These are phyloP conservation scores for Eudorcas thomsonii DNA, from an alignment of 2,113 vertebrate genomes.

Conservation along the genomic window DNA sequence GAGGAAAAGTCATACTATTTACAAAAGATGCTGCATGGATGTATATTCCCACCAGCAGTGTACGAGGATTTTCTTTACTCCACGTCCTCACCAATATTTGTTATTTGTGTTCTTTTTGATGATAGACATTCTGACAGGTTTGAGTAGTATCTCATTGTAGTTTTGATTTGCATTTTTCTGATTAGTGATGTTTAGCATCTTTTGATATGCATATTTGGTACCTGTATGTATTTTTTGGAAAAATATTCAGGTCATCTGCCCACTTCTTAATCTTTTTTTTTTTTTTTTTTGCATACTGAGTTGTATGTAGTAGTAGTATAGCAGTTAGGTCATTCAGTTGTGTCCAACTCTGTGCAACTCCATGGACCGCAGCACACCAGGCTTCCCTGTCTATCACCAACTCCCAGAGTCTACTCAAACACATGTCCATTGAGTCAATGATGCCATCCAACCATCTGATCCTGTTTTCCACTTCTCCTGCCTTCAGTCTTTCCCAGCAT, in stretches of 20 bases:
- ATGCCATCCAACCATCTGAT: background rate
- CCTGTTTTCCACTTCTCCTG: background rate
- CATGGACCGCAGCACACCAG: background rate
- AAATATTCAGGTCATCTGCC: background rate
- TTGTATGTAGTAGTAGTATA: background rate
- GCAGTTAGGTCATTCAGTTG: background rate
- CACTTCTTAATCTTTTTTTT: background rate
- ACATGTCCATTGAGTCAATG: background rate
- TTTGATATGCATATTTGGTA: background rate
- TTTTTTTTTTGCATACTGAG: background rate
- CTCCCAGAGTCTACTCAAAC: background rate
- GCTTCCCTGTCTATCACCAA: background rate
- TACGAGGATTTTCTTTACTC: background rate
- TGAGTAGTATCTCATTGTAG: background rate
- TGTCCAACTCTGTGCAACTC: background rate
- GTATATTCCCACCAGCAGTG: background rate
- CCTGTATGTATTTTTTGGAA: background rate
- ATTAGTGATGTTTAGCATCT: background rate
- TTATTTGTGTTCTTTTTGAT: background rate
- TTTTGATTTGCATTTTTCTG: background rate
- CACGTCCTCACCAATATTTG: background rate
- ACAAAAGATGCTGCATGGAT: background rate
- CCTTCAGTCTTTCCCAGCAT: background rate
- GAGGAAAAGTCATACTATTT: background rate
- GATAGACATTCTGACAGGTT: background rate